A percentile compares a stretch with the other conserved stretches of the same genome.
phyloP scores from a whole-genome alignment of 2,797 vertebrate species.

The Halcyon chelicuti region DNA sequence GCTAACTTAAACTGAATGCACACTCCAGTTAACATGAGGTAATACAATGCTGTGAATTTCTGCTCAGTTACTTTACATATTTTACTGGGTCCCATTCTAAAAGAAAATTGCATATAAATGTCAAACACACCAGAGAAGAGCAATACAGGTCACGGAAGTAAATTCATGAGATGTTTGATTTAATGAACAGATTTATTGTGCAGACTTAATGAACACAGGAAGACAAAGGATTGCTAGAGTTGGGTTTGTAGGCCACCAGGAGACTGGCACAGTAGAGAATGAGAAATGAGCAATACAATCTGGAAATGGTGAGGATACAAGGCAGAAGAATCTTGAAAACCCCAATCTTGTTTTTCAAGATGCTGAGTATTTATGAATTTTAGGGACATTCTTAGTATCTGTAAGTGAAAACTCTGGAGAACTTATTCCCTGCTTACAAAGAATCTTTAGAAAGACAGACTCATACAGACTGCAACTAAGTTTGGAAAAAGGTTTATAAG shows the following conservation, averaged over 20 bases:
- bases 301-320: background rate
- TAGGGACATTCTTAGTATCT: background rate
- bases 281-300: background rate
- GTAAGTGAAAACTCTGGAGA: background rate
- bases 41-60: background rate
- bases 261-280: background rate
- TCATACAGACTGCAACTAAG: background rate
- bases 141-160: rapidly evolving
- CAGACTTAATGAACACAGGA: background rate
- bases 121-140: background rate
- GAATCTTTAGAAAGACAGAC: background rate
- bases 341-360: background rate
- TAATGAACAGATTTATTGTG: background rate
- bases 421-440: background rate
- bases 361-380: background rate
- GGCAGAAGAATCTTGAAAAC: background rate
- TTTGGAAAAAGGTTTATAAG: background rate
- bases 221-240: background rate
- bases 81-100: background rate
- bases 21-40: background rate
- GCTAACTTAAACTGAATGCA: background rate
- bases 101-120: background rate
- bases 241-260: background rate
- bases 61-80: background rate
- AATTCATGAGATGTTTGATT: background rate